Evolutionary conservation across 1,140 invertebrate genomes (phyloP), one percentile per base, ranked within the genome.

Genomic region (Cotesia chilonis): DNA sequence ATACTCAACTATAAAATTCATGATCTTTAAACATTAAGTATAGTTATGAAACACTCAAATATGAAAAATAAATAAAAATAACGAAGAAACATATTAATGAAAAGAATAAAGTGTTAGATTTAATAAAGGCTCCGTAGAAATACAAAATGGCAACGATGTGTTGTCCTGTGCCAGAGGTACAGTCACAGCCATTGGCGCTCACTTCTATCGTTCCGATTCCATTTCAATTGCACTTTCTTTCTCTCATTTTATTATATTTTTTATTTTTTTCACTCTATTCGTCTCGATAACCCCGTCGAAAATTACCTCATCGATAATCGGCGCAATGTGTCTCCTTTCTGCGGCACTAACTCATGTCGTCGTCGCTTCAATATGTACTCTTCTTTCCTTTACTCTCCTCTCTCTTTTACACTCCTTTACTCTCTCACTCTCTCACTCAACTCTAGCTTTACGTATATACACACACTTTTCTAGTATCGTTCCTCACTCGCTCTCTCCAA

Each of bases 141-240:
- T 72, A 69, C 72, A 73, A 73, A 73, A 73, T 73, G 72, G 72
- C 72, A 73, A 73, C 72, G 71, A 73, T 28, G 59, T 60, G 67
- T 68, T 68, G 63, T 66, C 36, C 37, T 72, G 38, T 64, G 38
- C 51, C 38, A 38, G 36, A n/a, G n/a, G 67, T 55, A 41, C 54
- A 68, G 54, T 51, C 51, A 68, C 66, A 68, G 20, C 66, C 66
- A 28, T 68, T 68, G 66, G 51, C 66, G 47, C 66, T 65, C 41
- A 65, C 37, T 51, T 65, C 63, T 51, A 14, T 65, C 63, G n/a
- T 51, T 47, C 9, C 12, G 57, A 59, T 17, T 59, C 5, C 17
- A 20, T 37, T 38, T 28, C 36, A 61, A 61, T 37, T 51, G 9
- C 63, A 65, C 28, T 52, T 51, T 66, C 47, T 68, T 36, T 68